A percentile compares a stretch with the other conserved stretches of the same genome.
phyloP scores from a whole-genome alignment of 2,113 vertebrate genomes.

The Pomatorhinus ruficollis region DNA sequence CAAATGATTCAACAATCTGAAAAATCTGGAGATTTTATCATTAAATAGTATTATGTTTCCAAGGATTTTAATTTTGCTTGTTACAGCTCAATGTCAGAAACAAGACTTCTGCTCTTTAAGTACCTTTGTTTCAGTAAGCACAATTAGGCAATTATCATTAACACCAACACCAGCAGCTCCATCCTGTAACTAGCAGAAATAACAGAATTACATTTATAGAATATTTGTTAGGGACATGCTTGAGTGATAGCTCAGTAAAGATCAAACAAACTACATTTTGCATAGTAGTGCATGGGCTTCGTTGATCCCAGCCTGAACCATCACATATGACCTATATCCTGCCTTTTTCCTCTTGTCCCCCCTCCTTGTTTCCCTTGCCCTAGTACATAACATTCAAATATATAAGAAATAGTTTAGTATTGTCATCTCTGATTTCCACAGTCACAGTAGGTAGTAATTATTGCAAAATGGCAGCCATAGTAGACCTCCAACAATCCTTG shows the following conservation, averaged over 20 bases:
- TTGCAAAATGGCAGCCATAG: not conserved
- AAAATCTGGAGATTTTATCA: not conserved
- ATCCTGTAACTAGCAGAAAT: not conserved
- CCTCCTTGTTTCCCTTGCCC: not conserved
- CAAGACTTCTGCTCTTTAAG: not conserved
- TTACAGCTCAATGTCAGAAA: not conserved
- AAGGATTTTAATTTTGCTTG: not conserved
- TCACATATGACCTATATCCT: not conserved
- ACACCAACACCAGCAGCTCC: not conserved
- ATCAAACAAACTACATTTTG: not conserved
- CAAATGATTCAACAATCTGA: not conserved
- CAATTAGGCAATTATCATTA: not conserved
- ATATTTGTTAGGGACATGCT: not conserved
- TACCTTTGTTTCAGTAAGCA: not conserved
- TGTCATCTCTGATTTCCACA: not conserved
- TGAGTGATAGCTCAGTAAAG: not conserved
- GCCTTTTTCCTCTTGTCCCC: not conserved
- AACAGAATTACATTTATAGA: not conserved
- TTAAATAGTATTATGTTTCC: not conserved
- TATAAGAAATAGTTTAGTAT: not conserved
- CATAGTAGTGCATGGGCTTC: not conserved
- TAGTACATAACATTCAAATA: not conserved
- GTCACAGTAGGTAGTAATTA: not conserved
- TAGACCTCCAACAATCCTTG: not conserved
- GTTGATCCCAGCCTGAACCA: not conserved